Evolutionary conservation across 2,797 vertebrate species (phyloP).

Genomic region (Sphenodon punctatus): DNA sequence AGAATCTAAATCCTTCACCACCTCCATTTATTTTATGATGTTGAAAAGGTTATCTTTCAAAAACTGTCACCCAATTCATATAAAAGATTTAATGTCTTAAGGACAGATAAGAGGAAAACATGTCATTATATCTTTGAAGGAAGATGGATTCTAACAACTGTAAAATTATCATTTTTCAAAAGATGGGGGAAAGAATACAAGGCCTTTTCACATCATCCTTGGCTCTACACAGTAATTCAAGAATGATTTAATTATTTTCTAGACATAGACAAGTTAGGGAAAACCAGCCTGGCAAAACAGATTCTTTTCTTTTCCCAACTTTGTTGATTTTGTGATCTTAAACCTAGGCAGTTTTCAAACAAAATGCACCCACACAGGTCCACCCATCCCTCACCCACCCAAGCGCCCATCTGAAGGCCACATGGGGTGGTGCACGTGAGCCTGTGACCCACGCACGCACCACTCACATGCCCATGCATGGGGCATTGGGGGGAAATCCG

Average conservation of each 20-base stretch:
- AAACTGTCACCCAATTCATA: conserved; percentile 75
- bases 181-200: conserved; percentile 10
- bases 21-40: conserved; percentile 73
- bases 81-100: conserved; percentile 76
- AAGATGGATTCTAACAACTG: conserved; percentile 57
- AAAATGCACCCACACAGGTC: too few relatives aligned
- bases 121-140: conserved; percentile 67
- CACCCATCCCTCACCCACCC: too few relatives aligned
- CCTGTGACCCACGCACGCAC: conserved; percentile 17
- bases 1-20: conserved; percentile 68
- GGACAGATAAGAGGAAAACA: conserved; percentile 69
- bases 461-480: neutral
- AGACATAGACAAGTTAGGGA: conserved; percentile 4
- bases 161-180: conserved; percentile 57
- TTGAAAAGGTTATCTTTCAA: conserved; percentile 81
- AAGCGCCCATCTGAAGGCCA: too few relatives aligned
- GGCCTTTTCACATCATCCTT: conserved; percentile 25
- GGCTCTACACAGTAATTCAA: conserved; percentile 1
- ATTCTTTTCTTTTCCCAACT: neutral
- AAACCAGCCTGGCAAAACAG: neutral
- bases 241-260: conserved; percentile 42
- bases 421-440: too few relatives aligned
- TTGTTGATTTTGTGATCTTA: neutral
- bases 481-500: too few relatives aligned
- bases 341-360: too few relatives aligned